Conservation (phyloP, 2,888 invertebrate species). For the Microplitis manilae region DNA sequence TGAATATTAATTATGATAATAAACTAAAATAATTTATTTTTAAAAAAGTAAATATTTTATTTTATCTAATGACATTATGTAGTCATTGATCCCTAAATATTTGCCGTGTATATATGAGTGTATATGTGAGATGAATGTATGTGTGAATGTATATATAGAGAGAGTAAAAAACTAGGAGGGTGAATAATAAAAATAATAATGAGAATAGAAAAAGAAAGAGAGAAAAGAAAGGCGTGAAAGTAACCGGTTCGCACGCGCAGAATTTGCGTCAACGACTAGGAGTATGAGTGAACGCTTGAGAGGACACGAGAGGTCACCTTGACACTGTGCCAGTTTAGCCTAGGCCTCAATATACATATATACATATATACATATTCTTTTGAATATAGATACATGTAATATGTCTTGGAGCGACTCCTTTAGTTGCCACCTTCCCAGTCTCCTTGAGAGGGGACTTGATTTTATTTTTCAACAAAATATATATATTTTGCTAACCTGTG, state of each 20-base stretch:
- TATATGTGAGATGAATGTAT: neutral
- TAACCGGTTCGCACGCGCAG: slow-evolving; percentile 38
- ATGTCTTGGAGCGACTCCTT: slow-evolving; percentile 7
- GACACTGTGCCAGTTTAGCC: slow-evolving; percentile 67
- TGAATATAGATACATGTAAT: slow-evolving; percentile 43
- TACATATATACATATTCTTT: neutral
- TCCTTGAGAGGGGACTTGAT: too few species aligned
- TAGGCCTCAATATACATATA: slow-evolving; percentile 47
- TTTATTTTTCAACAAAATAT: slow-evolving; percentile 18
- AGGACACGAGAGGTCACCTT: slow-evolving; percentile 55
- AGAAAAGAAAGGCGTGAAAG: slow-evolving; percentile 62
- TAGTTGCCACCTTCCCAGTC: too few species aligned
- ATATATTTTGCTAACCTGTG: slow-evolving; percentile 29
- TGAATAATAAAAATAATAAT: slow-evolving; percentile 20
- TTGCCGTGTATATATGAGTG: neutral
- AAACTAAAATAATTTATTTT: neutral
- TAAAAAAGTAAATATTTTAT: neutral
- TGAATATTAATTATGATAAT: neutral
- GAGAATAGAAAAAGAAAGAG: slow-evolving; percentile 19
- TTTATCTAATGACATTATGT: neutral
- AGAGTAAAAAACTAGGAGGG: slow-evolving; percentile 8
- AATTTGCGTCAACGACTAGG: slow-evolving; percentile 29
- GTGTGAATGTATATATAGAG: neutral
- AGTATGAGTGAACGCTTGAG: slow-evolving; percentile 29
- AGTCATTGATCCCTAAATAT: slow-evolving; percentile 1